Percentiles rank a stretch among this genome's conserved stretches.
Evolutionary conservation across 2,113 vertebrate genomes (phyloP).

Genomic region (Strigops habroptila): DNA sequence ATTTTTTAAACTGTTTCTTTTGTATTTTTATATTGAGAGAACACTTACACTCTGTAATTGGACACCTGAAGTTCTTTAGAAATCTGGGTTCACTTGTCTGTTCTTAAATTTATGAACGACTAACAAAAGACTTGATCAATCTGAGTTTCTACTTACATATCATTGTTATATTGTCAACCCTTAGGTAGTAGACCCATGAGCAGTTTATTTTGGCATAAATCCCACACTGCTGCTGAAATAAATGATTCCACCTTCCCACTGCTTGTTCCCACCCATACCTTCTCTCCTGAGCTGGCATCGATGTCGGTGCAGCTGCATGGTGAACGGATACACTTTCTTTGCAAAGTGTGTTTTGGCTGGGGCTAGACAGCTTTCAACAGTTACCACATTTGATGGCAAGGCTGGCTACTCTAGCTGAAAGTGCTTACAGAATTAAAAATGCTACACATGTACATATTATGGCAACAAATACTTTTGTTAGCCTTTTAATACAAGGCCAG

Average conservation of each 20-base stretch:
- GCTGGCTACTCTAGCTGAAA: background rate
- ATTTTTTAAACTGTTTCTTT: background rate
- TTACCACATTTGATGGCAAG: background rate
- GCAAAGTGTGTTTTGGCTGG: background rate
- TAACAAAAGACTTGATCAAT: background rate
- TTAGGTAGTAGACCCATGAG: background rate
- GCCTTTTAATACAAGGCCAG: background rate
- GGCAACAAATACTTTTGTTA: background rate
- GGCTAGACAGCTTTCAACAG: background rate
- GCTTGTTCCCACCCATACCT: background rate
- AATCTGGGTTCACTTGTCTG: background rate
- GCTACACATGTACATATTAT: background rate
- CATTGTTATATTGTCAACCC: background rate
- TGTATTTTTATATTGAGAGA: background rate
- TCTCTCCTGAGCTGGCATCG: background rate
- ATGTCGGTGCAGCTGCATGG: background rate
- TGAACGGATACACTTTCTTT: background rate
- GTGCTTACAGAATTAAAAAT: background rate
- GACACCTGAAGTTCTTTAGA: background rate
- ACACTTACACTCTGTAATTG: background rate
- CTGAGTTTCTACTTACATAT: background rate
- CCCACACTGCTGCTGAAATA: background rate
- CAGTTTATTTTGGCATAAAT: slow-evolving; percentile 30
- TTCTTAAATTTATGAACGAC: background rate
- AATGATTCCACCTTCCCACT: background rate